Evolutionary conservation across 2,797 vertebrate species (phyloP), one percentile per base, ranked within the genome.

Genomic region (Bufotes viridis): DNA sequence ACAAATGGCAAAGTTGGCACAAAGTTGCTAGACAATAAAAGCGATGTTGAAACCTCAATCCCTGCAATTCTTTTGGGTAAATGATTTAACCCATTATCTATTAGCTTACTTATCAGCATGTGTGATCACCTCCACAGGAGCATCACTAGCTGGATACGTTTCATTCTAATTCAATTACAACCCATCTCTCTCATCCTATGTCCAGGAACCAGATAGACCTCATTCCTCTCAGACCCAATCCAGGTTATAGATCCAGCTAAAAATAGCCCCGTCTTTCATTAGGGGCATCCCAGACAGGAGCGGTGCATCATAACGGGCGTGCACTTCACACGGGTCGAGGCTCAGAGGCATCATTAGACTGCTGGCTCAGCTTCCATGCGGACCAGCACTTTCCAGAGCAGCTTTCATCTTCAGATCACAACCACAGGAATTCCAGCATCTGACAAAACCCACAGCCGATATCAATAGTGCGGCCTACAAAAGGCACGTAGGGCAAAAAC

Each of bases 371-470:
- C 85, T 75, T 51, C 26, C 65, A 61, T 18, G n/a, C 61, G 60
- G 2, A n/a, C 61, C 61, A 80, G 76, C 26, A 74, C 78, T 81
- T 87, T 87, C 85, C 63, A 87, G 78, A 87, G 78, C 67, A 81
- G 85, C 85, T 87, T 87, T 81, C 26, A 81, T 75, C 85, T 81
- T 87, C 78, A 87, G 29, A 65, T 18, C 58, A 81, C 55, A 87
- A 61, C 49, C 49, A 81, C 78, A 72, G 63, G 24, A 51, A 85
- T n/a, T 7, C 22, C 29, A 11, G 26, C 53, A 63, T 81, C 80
- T 51, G 20, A 65, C 81, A 51, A 55, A 53, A 42, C 17, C 15
- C 17, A n/a, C 22, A 42, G 7, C 57, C 61, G 57, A 81, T 14
- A 26, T 49, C 79, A 63, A 15, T 24, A 49, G 79, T 20, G 18